These are phyloP conservation scores for Pteruthius melanotis DNA, from an alignment of 2,113 vertebrate species.

Conservation along the genomic window DNA sequence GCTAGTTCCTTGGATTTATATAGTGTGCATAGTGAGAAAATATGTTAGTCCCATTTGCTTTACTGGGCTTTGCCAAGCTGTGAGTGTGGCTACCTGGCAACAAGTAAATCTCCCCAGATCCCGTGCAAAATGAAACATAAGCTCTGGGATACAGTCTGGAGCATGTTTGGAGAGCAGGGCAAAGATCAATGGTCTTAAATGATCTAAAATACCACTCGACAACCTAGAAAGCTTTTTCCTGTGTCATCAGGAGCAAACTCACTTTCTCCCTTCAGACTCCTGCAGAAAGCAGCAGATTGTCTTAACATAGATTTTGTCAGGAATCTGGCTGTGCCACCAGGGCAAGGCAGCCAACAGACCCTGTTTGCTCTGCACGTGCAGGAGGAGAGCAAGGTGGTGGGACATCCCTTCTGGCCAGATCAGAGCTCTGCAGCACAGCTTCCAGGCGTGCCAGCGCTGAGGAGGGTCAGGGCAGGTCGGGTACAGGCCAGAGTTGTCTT, in stretches of 20 bases:
- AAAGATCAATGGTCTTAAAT: background rate
- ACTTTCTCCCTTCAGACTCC: background rate
- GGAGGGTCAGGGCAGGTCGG: background rate
- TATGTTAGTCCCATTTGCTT: background rate
- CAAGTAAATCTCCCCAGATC: background rate
- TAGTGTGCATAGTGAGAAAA: background rate
- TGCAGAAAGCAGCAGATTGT: background rate
- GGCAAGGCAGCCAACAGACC: background rate
- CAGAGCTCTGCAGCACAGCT: background rate
- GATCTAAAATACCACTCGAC: background rate
- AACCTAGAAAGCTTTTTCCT: background rate
- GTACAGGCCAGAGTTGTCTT: background rate
- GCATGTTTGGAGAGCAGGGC: background rate
- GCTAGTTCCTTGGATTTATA: background rate
- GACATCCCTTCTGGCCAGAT: too few relatives aligned
- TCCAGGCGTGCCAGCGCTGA: accelerated
- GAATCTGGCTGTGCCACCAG: background rate
- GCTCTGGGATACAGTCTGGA: background rate
- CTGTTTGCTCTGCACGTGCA: background rate
- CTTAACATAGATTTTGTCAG: background rate
- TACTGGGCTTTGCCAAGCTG: background rate
- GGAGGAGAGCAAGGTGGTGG: background rate
- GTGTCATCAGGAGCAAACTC: background rate
- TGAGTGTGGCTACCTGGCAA: background rate
- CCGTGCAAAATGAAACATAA: background rate